phyloP scores from a whole-genome alignment of 2,113 vertebrate species.

The Cynopterus brachyotis region DNA sequence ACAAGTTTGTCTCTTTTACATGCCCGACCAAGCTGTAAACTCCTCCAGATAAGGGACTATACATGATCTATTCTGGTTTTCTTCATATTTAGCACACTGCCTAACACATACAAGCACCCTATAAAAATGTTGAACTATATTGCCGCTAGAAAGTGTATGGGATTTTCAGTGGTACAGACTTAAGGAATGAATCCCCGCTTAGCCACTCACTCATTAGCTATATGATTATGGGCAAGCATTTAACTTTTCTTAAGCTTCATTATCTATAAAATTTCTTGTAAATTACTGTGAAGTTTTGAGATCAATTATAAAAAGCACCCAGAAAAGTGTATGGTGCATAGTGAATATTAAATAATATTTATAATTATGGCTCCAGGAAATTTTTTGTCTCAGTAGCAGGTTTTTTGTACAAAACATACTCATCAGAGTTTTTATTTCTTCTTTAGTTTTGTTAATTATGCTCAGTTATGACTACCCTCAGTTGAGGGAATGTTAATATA shows the following conservation, averaged over 20 bases:
- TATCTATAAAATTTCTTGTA: not conserved
- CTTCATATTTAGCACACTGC: not conserved
- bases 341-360: not conserved
- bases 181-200: not conserved
- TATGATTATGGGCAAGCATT: not conserved
- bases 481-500: not conserved
- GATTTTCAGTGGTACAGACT: not conserved
- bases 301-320: not conserved
- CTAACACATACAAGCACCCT: not conserved
- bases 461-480: not conserved
- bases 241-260: constrained; percentile 19
- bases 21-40: not conserved
- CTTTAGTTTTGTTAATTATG: not conserved
- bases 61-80: constrained; percentile 8
- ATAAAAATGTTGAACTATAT: not conserved
- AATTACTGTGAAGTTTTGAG: not conserved
- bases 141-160: not conserved
- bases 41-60: not conserved
- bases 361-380: not conserved
- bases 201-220: not conserved
- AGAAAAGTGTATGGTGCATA: not conserved
- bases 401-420: not conserved
- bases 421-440: not conserved
- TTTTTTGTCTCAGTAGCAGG: not conserved
- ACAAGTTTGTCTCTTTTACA: not conserved